Base-by-base conservation (phyloP, 2,797 vertebrate species). In the Odontamblyopus rebecca region DNA sequence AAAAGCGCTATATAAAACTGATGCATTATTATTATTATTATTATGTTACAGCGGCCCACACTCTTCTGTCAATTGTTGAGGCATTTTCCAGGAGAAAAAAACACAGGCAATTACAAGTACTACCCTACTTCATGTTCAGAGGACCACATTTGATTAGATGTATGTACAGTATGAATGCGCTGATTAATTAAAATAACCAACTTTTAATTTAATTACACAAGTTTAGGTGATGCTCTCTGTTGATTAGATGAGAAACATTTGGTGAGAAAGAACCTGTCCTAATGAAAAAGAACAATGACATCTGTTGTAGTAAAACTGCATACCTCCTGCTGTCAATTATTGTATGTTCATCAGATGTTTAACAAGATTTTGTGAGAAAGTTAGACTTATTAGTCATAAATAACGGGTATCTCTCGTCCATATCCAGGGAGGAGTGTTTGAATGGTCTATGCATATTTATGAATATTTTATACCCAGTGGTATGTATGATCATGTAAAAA, bases 391-490 rank as follows among this genome's bases (percentile, higher is more conserved):
- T 44, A 19, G 11, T 44, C n/a, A 44, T 1, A 19, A 63, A 23
- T 44, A 19, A 62, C 32, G 59, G 29, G 59, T 62, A 68, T 63
- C 26, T 68, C n/a, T 32, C 26, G 26, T 62, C 41, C 72, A 41
- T 59, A 62, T 79, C 71, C 80, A 76, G 54, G 29, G 64, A 80
- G 51, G 56, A 32, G 69, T 73, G 62, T 41, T 71, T 68, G 82
- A 82, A 81, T 82, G 79, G 41, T 18, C 26, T 80, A 71, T 82
- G 83, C 74, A 60, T 53, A 62, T 75, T 68, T 70, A 66, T 82
- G 68, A 82, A 80, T 74, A 69, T 86, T 89, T 91, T 89, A 76
- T 86, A 85, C 86, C 72, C 88, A 86, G 91, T 91, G 86, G 73
- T 88, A 76, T 84, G 73, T 79, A 75, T 83, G 64, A 78, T 79